These are phyloP conservation scores for Tangara arthus DNA, from an alignment of 2,797 vertebrate species.

Conservation along the genomic window DNA sequence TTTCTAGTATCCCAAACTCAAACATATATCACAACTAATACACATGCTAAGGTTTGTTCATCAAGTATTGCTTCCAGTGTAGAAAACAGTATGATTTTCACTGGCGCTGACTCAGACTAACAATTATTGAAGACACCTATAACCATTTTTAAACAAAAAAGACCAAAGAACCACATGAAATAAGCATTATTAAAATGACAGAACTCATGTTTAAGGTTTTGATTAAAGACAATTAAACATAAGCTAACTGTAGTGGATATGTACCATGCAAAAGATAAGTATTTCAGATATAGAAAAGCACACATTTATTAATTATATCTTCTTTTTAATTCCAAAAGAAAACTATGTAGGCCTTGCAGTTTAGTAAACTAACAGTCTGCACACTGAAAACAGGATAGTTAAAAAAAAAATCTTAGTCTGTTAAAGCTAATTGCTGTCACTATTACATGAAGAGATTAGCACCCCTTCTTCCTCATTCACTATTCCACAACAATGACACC, in stretches of 20 bases:
- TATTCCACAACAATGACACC: not conserved
- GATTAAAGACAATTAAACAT: not conserved
- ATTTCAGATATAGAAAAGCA: not conserved
- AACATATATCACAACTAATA: not conserved
- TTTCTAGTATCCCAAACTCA: not conserved
- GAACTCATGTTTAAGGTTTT: not conserved
- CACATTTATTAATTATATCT: not conserved
- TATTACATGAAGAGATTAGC: not conserved
- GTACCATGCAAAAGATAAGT: not conserved
- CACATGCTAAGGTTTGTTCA: not conserved
- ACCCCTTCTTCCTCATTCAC: not conserved
- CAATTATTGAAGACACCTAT: not conserved
- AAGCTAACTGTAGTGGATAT: not conserved
- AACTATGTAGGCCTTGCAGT: not conserved
- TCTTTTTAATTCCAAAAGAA: not conserved
- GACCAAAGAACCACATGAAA: not conserved
- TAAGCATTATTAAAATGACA: not conserved
- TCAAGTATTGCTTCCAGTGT: not conserved
- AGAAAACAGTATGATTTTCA: not conserved
- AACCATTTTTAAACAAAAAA: not conserved
- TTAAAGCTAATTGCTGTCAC: not conserved
- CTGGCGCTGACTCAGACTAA: not conserved
- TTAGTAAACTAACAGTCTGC: not conserved
- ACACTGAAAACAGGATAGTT: not conserved
- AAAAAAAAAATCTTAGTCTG: not conserved